Evolutionary conservation across 1,140 invertebrate genomes (phyloP).

Genomic region (Drosophila bifasciata): DNA sequence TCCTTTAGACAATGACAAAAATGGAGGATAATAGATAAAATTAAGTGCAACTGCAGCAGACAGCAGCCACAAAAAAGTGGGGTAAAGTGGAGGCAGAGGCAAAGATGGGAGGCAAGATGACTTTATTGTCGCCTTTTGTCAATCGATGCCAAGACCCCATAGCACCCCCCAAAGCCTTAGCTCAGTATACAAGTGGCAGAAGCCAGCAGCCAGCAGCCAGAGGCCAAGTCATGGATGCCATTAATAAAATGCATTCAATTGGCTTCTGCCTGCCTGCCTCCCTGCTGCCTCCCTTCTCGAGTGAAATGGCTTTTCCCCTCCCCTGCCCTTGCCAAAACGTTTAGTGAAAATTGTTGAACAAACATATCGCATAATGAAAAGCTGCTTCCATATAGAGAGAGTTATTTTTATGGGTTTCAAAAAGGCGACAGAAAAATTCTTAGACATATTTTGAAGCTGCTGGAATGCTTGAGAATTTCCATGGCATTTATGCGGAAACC

Average conservation of each 20-base stretch:
- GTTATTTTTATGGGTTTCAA: slow-evolving; percentile 3
- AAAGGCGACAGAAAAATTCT: no score
- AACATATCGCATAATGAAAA: slow-evolving; percentile 29
- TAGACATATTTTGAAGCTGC: no score
- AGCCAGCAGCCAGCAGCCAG: background rate
- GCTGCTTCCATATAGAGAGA: background rate
- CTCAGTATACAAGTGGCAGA: no score
- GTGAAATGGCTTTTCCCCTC: slow-evolving; percentile 10
- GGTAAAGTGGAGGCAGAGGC: background rate
- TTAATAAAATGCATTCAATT: slow-evolving; percentile 77
- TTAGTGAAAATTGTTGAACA: slow-evolving; percentile 46
- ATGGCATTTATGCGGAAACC: no score
- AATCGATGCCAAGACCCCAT: slow-evolving; percentile 1
- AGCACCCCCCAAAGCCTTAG: no score
- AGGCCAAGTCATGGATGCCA: slow-evolving; percentile 56
- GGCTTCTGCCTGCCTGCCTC: slow-evolving; percentile 33
- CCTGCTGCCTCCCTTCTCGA: slow-evolving; percentile 13
- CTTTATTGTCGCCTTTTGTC: slow-evolving; percentile 29
- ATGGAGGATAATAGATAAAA: slow-evolving; percentile 77
- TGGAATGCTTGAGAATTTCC: no score
- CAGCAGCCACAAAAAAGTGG: slow-evolving; percentile 26
- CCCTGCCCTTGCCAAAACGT: slow-evolving; percentile 29
- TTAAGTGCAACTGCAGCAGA: slow-evolving; percentile 79
- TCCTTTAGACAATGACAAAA: slow-evolving; percentile 78
- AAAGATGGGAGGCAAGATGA: slow-evolving; percentile 5